Base-by-base conservation (phyloP, 2,113 vertebrate genomes). In the Rhinoptilus africanus region DNA sequence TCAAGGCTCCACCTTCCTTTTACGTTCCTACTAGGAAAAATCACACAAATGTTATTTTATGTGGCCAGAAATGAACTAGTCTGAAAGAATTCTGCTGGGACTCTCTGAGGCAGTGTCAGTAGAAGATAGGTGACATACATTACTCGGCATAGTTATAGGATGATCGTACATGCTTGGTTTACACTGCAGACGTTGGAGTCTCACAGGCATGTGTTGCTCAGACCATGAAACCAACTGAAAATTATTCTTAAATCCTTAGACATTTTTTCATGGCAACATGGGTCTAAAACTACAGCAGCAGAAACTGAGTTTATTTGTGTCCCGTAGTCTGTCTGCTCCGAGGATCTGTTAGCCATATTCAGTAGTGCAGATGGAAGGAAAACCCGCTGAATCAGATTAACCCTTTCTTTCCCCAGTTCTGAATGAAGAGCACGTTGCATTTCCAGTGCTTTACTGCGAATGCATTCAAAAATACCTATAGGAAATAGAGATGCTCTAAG, bases 241-340 rank as follows among this genome's bases (percentile, higher is more conserved):
- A 94, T 94, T 94, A 48, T 92, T 92, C 88, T 80, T 93, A 95
- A 94, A 92, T 94, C 88, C 88, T 91, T 35, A 6, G 79, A 47
- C 68, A 22, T 94, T 97, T 96, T 96, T 88, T 95, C 30, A 11
- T 71, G 82, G 82, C 85, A 96, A 37, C 74, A 7, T 3, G 30
- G 93, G 54, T 47, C 94, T 96, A 92, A 97, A 96, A 94, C 95
- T 86, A 91, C 83, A 45, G 83, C 95, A 67, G 68, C 80, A 97
- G 85, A 95, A 97, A 96, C 60, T 22, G 79, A 11, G 93, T 95
- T 96, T 96, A 97, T 97, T 96, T 96, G 96, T 84, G 93, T 93
- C 93, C 88, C 30, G 4, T 3, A 80, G 95, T 15, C 95, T 93
- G 97, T 92, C 96, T 96, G 93, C 91, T 60, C 78, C 0, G 0